Evolutionary conservation across 2,113 vertebrate genomes (phyloP).

Genomic region (Phalacrocorax pelagicus): DNA sequence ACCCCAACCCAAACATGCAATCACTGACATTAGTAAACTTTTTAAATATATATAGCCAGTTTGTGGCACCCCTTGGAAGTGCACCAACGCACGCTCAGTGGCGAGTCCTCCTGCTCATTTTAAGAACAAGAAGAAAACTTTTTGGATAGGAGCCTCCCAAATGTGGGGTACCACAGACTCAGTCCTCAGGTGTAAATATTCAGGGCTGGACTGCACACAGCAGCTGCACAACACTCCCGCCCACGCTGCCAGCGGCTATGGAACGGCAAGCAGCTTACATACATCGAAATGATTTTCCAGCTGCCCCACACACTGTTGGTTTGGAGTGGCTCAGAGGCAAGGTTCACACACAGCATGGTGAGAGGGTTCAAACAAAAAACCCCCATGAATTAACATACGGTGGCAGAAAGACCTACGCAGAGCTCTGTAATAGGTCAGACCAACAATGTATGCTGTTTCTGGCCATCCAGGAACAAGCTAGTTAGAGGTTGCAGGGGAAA

Average conservation of each 20-base stretch:
- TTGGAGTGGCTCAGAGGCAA: background rate
- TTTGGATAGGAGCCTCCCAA: background rate
- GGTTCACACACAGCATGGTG: background rate
- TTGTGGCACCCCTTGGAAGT: background rate
- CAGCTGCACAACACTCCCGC: background rate
- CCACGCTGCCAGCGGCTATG: background rate
- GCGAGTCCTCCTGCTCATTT: background rate
- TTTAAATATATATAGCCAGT: too few relatives aligned
- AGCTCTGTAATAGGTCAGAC: background rate
- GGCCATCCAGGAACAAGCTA: background rate
- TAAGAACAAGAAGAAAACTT: background rate
- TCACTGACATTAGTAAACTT: background rate
- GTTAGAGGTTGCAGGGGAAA: background rate
- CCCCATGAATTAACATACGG: background rate
- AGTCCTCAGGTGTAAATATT: background rate
- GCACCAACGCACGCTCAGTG: accelerated
- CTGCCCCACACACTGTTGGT: background rate
- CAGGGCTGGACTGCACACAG: background rate
- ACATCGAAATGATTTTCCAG: background rate
- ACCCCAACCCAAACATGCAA: background rate
- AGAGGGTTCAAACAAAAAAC: background rate
- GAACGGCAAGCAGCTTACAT: background rate
- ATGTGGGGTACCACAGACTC: background rate
- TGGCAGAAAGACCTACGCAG: background rate
- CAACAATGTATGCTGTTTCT: background rate